Percentiles rank a stretch among this genome's conserved stretches.
Conservation (phyloP, 2,113 vertebrate species). For the Pao palembangensis region DNA sequence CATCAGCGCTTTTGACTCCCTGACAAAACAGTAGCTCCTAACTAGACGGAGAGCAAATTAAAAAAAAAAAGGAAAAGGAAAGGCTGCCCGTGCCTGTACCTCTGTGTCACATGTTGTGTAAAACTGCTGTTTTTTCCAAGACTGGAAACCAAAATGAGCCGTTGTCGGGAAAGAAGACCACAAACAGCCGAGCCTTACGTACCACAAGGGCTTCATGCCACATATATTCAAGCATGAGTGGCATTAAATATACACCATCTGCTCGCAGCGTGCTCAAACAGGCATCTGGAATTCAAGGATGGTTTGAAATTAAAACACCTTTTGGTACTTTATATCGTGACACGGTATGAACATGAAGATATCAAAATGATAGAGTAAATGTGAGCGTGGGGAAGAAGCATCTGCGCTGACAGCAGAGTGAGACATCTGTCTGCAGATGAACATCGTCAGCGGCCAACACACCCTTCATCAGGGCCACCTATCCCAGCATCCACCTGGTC, state of each 20-base stretch:
- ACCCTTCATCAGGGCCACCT: too few species aligned
- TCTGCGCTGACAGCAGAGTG: too few species aligned
- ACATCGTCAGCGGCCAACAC: too few species aligned
- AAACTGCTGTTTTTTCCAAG: constrained; percentile 19
- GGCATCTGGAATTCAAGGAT: constrained; percentile 1
- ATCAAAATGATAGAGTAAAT: too few species aligned
- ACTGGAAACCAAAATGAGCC: constrained; percentile 48
- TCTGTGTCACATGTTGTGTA: constrained; percentile 18
- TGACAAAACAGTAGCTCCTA: constrained; percentile 32
- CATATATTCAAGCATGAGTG: constrained; percentile 25
- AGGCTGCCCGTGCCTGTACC: constrained; percentile 18
- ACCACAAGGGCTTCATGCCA: constrained; percentile 22
- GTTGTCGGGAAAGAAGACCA: constrained; percentile 42
- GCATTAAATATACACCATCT: constrained; percentile 22
- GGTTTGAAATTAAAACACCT: constrained; percentile 3
- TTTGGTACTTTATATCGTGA: not conserved
- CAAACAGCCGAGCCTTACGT: constrained; percentile 51
- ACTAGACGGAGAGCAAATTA: constrained; percentile 27
- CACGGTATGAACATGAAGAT: too few species aligned
- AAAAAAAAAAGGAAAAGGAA: constrained; percentile 4
- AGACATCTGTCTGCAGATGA: too few species aligned
- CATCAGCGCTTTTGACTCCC: constrained; percentile 17
- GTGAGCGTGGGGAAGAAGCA: too few species aligned
- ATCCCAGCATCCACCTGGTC: too few species aligned
- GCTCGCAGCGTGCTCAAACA: constrained; percentile 1